A percentile compares a stretch with the other conserved stretches of the same genome.
These are phyloP conservation scores for Drosophila rubida DNA, from an alignment of 2,888 invertebrate species.

Conservation along the genomic window DNA sequence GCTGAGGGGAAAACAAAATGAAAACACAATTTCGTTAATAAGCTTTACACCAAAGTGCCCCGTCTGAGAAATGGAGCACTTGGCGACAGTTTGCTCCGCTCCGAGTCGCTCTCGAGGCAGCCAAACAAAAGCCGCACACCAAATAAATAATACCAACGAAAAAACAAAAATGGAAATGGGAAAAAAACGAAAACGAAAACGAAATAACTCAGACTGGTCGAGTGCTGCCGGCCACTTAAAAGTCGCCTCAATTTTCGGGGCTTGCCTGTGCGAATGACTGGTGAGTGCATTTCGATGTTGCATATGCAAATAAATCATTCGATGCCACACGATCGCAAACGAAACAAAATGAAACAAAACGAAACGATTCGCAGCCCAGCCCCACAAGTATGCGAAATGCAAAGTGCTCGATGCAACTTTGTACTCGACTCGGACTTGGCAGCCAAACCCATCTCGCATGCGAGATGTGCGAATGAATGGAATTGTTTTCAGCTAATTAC, in stretches of 20 bases:
- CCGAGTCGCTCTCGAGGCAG: constrained; percentile 11
- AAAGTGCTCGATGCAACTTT: constrained; percentile 30
- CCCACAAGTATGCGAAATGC: constrained; percentile 25
- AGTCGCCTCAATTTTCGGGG: constrained; percentile 56
- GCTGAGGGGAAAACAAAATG: constrained; percentile 26
- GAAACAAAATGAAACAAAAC: constrained; percentile 17
- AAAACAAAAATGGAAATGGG: constrained; percentile 10
- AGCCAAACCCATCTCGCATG: background rate
- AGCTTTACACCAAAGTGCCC: constrained; percentile 62
- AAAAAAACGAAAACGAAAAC: constrained; percentile 9
- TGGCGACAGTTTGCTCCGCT: constrained; percentile 65
- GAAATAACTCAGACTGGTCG: constrained; percentile 37
- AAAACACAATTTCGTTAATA: constrained; percentile 68
- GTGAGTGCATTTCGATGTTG: constrained; percentile 79
- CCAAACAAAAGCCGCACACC: constrained; percentile 19
- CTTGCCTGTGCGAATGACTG: constrained; percentile 21
- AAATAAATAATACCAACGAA: constrained; percentile 16
- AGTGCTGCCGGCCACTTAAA: constrained; percentile 73
- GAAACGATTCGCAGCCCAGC: constrained; percentile 13
- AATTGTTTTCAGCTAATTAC: background rate
- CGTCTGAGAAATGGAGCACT: constrained; percentile 67
- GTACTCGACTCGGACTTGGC: constrained; percentile 12
- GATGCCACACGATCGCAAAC: constrained; percentile 14
- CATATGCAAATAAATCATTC: constrained; percentile 78
- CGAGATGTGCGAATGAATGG: constrained; percentile 11